phyloP scores from a whole-genome alignment of 2,888 invertebrate genomes.

The Lithophane ornitopus region DNA sequence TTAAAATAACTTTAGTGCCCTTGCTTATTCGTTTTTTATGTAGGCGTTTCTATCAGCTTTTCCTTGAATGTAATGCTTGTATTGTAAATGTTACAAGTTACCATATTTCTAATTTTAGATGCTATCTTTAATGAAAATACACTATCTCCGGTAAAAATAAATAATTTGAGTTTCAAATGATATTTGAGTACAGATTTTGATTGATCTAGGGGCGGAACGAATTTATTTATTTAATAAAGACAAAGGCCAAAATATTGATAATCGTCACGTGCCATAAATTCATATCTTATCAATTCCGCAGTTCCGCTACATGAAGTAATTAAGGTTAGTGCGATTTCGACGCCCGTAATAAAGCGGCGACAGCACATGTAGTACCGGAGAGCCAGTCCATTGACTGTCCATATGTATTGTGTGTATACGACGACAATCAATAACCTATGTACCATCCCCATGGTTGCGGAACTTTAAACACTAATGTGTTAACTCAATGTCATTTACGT shows the following conservation, averaged over 20 bases:
- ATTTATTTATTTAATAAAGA: conserved; percentile 24
- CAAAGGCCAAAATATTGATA: conserved; percentile 22
- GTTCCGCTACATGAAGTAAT: conserved; percentile 18
- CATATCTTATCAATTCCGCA: conserved; percentile 31
- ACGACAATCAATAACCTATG: conserved; percentile 25
- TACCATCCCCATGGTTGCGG: conserved; percentile 8
- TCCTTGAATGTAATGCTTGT: conserved; percentile 1
- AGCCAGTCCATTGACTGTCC: conserved; percentile 3
- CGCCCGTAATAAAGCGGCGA: background rate
- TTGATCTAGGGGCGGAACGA: background rate
- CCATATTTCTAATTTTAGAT: background rate
- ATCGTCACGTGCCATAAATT: conserved; percentile 14
- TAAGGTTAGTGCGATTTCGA: conserved; percentile 11
- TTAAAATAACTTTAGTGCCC: background rate
- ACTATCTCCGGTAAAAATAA: conserved; percentile 18
- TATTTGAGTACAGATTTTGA: conserved; percentile 3
- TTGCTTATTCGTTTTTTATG: background rate
- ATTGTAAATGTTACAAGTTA: background rate
- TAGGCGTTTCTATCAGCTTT: background rate
- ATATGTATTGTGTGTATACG: conserved; percentile 7
- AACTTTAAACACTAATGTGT: conserved; percentile 19
- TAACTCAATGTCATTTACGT: conserved; percentile 30
- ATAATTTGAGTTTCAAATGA: background rate
- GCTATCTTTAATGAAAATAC: conserved; percentile 23
- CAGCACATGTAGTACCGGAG: background rate